These are phyloP conservation scores for Autographa gamma DNA, from an alignment of 2,888 invertebrate genomes.

Conservation along the genomic window DNA sequence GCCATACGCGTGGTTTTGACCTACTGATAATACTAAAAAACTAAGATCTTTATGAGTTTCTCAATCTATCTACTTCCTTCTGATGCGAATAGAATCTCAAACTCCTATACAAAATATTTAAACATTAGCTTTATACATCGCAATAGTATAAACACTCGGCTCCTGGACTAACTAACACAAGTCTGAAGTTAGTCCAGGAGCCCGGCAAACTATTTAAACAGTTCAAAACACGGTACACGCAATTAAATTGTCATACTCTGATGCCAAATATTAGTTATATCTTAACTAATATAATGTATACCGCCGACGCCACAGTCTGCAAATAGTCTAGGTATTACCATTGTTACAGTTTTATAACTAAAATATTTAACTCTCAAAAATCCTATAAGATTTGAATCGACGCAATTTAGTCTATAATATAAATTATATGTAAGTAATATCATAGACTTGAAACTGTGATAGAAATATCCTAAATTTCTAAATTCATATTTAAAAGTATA, in stretches of 20 bases:
- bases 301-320: constrained; percentile 38
- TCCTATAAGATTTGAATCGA: constrained; percentile 2
- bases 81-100: constrained; percentile 26
- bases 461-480: constrained; percentile 12
- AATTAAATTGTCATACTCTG: constrained; percentile 69
- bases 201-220: constrained; percentile 22
- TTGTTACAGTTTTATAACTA: background rate
- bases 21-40: too few species aligned
- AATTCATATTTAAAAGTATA: background rate
- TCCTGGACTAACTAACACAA: constrained; percentile 17
- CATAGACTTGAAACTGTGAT: constrained; percentile 2
- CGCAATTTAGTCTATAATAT: constrained; percentile 7
- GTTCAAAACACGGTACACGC: constrained; percentile 55
- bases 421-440: constrained; percentile 5
- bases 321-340: background rate
- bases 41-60: too few species aligned
- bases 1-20: too few species aligned
- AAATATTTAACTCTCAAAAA: constrained; percentile 6
- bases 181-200: constrained; percentile 33
- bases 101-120: constrained; percentile 43
- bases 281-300: constrained; percentile 70
- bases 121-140: constrained; percentile 43
- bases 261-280: constrained; percentile 83
- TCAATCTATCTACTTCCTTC: background rate
- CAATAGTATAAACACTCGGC: constrained; percentile 36